Evolutionary conservation across 1,140 invertebrate species (phyloP).

Genomic region (Batillaria attramentaria): DNA sequence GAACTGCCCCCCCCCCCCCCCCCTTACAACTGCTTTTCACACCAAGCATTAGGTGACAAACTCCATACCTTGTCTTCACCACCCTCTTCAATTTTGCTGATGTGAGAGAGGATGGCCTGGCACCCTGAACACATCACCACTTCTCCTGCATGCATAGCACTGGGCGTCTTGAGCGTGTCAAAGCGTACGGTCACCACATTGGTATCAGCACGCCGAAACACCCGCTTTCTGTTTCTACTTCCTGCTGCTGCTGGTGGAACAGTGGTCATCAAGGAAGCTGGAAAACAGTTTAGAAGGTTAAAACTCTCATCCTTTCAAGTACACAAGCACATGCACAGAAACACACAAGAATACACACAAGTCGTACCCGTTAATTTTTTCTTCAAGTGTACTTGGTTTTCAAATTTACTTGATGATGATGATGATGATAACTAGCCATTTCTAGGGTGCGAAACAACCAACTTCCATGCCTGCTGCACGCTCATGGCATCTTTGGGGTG

Average conservation of each 20-base stretch:
- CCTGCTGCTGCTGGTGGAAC: not conserved
- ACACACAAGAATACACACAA: not conserved
- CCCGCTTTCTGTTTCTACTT: not conserved
- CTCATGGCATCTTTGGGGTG: too few species aligned
- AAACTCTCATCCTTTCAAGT: not conserved
- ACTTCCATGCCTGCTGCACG: too few species aligned
- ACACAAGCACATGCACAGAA: not conserved
- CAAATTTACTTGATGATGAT: too few species aligned
- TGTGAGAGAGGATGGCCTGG: conserved; percentile 61
- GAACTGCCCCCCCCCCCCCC: not conserved
- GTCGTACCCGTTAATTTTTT: not conserved
- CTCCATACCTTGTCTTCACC: conserved; percentile 51
- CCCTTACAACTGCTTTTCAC: not conserved
- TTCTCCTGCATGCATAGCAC: conserved; percentile 69
- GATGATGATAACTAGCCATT: too few species aligned
- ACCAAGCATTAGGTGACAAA: not conserved
- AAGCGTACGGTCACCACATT: conserved; percentile 68
- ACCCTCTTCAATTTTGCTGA: conserved; percentile 52
- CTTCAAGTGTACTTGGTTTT: not conserved
- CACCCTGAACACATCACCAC: conserved; percentile 59
- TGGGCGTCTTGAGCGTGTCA: conserved; percentile 58
- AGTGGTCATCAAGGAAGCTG: not conserved
- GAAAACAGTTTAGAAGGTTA: not conserved
- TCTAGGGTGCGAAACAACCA: too few species aligned
- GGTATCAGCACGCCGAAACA: conserved; percentile 63